These are phyloP conservation scores for Odocoileus hemionus DNA, from an alignment of 2,113 vertebrate species.

Conservation along the genomic window DNA sequence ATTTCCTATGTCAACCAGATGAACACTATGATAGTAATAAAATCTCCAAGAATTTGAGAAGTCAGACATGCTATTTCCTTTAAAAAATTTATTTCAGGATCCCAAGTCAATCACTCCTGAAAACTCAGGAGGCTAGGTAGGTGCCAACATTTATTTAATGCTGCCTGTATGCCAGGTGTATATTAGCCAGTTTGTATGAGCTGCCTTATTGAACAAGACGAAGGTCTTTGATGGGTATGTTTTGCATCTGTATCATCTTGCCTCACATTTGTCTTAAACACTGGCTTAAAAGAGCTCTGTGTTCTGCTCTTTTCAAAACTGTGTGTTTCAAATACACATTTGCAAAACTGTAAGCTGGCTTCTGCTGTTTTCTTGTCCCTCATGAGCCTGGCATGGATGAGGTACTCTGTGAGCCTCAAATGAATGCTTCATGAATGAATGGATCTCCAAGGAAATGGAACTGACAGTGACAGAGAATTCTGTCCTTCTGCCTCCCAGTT, in stretches of 20 bases:
- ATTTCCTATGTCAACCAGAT: background rate
- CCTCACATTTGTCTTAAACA: conserved; percentile 6
- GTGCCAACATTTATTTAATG: background rate
- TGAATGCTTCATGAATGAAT: conserved; percentile 43
- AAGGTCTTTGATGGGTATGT: background rate
- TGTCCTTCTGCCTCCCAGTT: conserved; percentile 18
- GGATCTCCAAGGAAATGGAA: conserved; percentile 48
- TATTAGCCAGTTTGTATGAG: background rate
- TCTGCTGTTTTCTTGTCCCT: conserved; percentile 3
- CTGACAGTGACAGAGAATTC: conserved; percentile 43
- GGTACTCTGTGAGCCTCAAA: background rate
- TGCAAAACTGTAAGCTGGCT: conserved; percentile 18
- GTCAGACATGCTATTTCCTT: background rate
- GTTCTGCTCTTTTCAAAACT: conserved; percentile 50
- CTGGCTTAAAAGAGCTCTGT: conserved; percentile 3
- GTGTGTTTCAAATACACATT: conserved; percentile 2
- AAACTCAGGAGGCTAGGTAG: background rate
- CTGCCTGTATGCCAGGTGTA: background rate
- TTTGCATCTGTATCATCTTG: background rate
- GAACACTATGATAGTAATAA: background rate
- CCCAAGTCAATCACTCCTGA: background rate
- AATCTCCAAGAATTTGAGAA: background rate
- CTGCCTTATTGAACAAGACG: conserved; percentile 36
- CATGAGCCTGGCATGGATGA: background rate
- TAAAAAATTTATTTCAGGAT: background rate